phyloP scores from a whole-genome alignment of 2,113 vertebrate species.

The Pyxicephalus adspersus region DNA sequence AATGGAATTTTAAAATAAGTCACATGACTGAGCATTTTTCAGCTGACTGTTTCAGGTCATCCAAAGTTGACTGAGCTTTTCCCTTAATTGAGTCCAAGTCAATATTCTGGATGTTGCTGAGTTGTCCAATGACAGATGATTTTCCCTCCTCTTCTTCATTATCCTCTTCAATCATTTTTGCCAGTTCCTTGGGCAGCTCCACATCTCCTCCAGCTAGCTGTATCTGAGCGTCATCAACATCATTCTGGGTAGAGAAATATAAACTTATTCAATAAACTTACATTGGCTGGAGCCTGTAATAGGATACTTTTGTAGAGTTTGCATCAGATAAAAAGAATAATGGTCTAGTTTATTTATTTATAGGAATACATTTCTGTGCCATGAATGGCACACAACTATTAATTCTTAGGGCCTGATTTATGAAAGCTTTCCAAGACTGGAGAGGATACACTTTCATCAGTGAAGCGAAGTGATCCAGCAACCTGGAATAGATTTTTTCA shows the following conservation, averaged over 20 bases:
- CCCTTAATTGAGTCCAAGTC: slow-evolving; percentile 93
- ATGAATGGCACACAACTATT: no score
- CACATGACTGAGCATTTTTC: slow-evolving; percentile 95
- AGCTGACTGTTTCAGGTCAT: slow-evolving; percentile 93
- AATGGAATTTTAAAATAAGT: slow-evolving; percentile 57
- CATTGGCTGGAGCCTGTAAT: no score
- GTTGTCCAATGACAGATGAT: slow-evolving; percentile 89
- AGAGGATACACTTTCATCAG: no score
- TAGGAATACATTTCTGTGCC: no score
- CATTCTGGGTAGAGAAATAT: slow-evolving; percentile 74
- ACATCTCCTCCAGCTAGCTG: slow-evolving; percentile 90
- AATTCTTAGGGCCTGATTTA: no score
- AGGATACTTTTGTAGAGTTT: no score
- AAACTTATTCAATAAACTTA: background rate
- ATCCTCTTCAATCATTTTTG: slow-evolving; percentile 97
- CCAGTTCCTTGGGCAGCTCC: slow-evolving; percentile 90
- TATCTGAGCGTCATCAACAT: slow-evolving; percentile 91
- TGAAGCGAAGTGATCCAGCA: no score
- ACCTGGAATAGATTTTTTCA: no score
- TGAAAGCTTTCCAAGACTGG: no score
- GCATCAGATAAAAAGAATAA: no score
- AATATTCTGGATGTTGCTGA: slow-evolving; percentile 92
- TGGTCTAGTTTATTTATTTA: no score
- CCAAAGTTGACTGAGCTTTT: slow-evolving; percentile 93
- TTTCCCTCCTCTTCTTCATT: slow-evolving; percentile 89